These are phyloP conservation scores for Maccullochella peelii DNA, from an alignment of 2,113 vertebrate species.

Conservation along the genomic window DNA sequence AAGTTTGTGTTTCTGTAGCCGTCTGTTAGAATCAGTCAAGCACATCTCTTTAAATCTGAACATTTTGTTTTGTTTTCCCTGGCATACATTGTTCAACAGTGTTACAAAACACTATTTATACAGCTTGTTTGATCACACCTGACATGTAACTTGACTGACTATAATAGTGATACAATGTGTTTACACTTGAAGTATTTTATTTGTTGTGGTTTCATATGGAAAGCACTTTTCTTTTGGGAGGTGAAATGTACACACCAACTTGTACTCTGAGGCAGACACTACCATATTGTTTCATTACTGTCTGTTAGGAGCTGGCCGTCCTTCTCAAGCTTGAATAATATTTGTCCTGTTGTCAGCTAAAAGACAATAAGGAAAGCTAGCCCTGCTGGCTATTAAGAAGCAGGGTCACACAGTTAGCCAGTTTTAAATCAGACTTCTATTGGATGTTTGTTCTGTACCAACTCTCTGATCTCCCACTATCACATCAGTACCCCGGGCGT, in stretches of 20 bases:
- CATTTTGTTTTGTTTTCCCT: neutral
- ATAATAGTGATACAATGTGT: conserved; percentile 5
- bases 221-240: neutral
- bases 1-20: neutral
- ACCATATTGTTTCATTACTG: conserved; percentile 2
- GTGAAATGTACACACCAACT: neutral
- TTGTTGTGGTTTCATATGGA: conserved; percentile 10
- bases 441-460: conserved; percentile 9
- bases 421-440: neutral
- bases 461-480: conserved; percentile 28
- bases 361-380: neutral
- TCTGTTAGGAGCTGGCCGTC: neutral
- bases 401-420: neutral
- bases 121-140: neutral
- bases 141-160: conserved; percentile 22
- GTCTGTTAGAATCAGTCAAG: conserved; percentile 18
- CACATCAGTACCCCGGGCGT: conserved; percentile 3
- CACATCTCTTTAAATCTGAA: conserved; percentile 18
- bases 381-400: neutral
- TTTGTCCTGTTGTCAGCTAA: conserved; percentile 24
- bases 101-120: conserved; percentile 26
- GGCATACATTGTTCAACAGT: neutral
- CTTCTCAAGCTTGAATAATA: neutral
- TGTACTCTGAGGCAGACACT: conserved; percentile 9
- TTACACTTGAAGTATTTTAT: conserved; percentile 48